These are phyloP conservation scores for Zygothrica quintamaculata DNA, from an alignment of 2,888 invertebrate species.

Conservation along the genomic window DNA sequence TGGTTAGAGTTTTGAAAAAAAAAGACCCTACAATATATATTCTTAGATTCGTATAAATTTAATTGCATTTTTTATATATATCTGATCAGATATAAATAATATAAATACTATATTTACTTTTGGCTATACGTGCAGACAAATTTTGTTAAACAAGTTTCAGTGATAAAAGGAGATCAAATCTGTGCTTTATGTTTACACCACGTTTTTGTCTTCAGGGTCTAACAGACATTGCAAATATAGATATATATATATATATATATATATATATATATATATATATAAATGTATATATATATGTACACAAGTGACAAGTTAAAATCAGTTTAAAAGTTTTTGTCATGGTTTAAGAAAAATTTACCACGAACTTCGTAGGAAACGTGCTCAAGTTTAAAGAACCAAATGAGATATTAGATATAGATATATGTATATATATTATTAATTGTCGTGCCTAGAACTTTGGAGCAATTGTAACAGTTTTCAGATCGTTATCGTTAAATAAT, in stretches of 20 bases:
- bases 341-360: no score
- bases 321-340: no score
- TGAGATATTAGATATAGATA: background rate
- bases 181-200: background rate
- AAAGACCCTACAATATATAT: no score
- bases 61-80: background rate
- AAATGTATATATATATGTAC: constrained; percentile 1
- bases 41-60: no score
- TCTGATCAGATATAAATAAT: background rate
- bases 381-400: background rate
- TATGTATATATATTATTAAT: background rate
- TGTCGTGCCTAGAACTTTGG: background rate
- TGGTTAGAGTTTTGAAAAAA: no score
- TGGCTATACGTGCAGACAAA: background rate
- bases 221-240: background rate
- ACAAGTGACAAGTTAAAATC: background rate
- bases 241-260: background rate
- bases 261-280: background rate
- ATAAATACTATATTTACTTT: background rate
- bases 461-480: background rate
- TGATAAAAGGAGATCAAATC: background rate
- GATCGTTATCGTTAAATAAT: constrained; percentile 15
- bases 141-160: background rate
- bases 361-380: background rate
- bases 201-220: constrained; percentile 2